Percentiles rank a stretch among this genome's conserved stretches.
Evolutionary conservation across 2,113 vertebrate genomes (phyloP).

Genomic region (Zapus hudsonius): DNA sequence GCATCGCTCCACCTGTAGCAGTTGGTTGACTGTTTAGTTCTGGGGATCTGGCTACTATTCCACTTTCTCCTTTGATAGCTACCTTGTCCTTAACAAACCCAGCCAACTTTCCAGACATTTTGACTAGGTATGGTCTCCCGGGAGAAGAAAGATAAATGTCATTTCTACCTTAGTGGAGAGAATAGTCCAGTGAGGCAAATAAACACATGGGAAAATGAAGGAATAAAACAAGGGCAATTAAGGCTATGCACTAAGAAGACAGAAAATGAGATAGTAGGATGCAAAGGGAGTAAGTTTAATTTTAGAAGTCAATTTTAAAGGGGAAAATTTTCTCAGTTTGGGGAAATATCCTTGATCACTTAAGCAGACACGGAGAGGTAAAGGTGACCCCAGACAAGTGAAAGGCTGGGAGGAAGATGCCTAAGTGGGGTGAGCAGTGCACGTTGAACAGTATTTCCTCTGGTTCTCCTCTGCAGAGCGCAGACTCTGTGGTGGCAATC

Average conservation of each 20-base stretch:
- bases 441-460: fast-evolving
- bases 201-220: not conserved
- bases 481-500: not conserved
- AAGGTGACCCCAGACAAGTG: no score
- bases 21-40: not conserved
- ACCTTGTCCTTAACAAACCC: not conserved
- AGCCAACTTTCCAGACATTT: not conserved
- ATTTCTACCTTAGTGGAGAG: not conserved
- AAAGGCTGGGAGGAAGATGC: not conserved
- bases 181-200: not conserved
- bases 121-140: not conserved
- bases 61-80: not conserved
- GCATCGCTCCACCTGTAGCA: no score
- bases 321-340: not conserved
- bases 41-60: not conserved
- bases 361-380: not conserved
- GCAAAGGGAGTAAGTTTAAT: fast-evolving
- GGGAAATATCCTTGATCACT: not conserved
- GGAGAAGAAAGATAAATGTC: not conserved
- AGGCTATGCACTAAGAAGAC: not conserved
- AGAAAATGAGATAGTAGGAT: fast-evolving
- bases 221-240: not conserved
- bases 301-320: not conserved
- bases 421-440: fast-evolving
- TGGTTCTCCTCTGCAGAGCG: not conserved